phyloP scores from a whole-genome alignment of 1,140 invertebrate species.

The Saccostrea cuccullata region DNA sequence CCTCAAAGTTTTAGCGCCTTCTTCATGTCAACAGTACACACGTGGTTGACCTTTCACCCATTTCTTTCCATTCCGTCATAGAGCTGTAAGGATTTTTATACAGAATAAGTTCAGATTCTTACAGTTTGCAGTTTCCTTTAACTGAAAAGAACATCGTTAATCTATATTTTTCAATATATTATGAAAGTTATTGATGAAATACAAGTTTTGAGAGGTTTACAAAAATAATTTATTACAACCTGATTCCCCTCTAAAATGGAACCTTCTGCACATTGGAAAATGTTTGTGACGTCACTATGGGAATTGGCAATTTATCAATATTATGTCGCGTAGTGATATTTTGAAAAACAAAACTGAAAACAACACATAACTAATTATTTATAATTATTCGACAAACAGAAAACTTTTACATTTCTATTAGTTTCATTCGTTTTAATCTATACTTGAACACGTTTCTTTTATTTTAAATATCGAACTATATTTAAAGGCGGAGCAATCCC shows the following conservation, averaged over 20 bases:
- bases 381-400: not conserved
- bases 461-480: conserved; percentile 5
- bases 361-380: not conserved
- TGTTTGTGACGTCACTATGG: conserved; percentile 36
- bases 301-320: conserved; percentile 31
- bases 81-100: not conserved
- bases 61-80: not conserved
- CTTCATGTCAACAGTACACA: conserved; percentile 30
- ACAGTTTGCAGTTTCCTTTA: not conserved
- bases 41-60: conserved; percentile 22
- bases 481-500: not conserved
- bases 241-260: not conserved
- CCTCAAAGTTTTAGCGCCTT: conserved; percentile 7
- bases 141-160: not conserved
- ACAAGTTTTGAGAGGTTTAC: not conserved
- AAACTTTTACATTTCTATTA: not conserved
- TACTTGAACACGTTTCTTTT: not conserved
- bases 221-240: not conserved
- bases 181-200: no score
- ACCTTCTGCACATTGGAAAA: conserved; percentile 23
- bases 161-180: no score
- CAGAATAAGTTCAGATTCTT: not conserved
- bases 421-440: not conserved
- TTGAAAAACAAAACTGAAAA: not conserved
- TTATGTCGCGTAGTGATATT: conserved; percentile 21